Evolutionary conservation across 2,113 vertebrate species (phyloP).

Genomic region (Theropithecus gelada): DNA sequence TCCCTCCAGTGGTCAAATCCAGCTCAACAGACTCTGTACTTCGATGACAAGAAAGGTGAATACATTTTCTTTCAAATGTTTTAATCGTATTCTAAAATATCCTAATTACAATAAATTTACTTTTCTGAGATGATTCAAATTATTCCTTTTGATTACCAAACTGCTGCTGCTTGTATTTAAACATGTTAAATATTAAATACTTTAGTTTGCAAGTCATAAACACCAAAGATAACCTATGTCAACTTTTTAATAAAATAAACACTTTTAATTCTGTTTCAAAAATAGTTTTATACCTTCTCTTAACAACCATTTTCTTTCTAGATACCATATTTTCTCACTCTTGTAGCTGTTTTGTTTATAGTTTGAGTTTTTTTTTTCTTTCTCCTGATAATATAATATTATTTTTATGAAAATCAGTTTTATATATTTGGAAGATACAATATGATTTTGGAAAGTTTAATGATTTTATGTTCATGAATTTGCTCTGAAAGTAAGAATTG

Average conservation of each 20-base stretch:
- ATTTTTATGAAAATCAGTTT: background rate
- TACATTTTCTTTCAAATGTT: constrained; percentile 66
- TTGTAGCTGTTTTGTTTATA: background rate
- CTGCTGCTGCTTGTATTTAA: constrained; percentile 74
- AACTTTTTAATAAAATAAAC: constrained; percentile 80
- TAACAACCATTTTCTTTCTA: background rate
- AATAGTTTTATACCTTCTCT: constrained; percentile 5
- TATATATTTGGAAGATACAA: background rate
- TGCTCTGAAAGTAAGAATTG: background rate
- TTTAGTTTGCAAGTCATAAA: constrained; percentile 74
- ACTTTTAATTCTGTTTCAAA: constrained; percentile 65
- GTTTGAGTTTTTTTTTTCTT: background rate
- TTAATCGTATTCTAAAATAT: constrained; percentile 63
- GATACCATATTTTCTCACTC: background rate
- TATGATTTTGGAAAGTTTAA: background rate
- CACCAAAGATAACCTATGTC: constrained; percentile 69
- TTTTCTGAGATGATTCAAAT: constrained; percentile 75
- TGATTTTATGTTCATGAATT: background rate
- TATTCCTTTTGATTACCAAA: constrained; percentile 77
- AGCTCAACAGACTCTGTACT: constrained; percentile 99
- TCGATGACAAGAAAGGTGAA: constrained; percentile 99
- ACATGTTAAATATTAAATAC: constrained; percentile 81
- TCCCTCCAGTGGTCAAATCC: constrained; percentile 99
- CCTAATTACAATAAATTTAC: constrained; percentile 76
- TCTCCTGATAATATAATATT: background rate